Conservation (phyloP, 2,888 invertebrate species). For the Sphecodes monilicornis region DNA sequence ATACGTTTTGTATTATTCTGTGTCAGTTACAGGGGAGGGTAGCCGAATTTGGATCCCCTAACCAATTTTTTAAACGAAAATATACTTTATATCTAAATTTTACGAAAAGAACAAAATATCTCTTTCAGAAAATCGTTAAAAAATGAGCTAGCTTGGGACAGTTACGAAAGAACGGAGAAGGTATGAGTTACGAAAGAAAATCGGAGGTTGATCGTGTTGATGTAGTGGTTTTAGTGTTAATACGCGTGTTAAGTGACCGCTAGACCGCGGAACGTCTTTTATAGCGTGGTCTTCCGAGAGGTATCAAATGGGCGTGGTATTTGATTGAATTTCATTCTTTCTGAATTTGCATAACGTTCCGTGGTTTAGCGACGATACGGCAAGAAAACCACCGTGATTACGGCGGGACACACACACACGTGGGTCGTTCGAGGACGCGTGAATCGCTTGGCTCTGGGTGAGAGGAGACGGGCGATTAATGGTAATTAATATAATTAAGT, state of each 20-base stretch:
- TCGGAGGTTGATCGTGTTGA: neutral
- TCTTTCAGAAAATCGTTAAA: neutral
- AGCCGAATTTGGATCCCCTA: no score
- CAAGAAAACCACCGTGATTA: constrained; percentile 33
- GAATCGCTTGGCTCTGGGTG: constrained; percentile 22
- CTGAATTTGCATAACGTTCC: constrained; percentile 20
- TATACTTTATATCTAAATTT: no score
- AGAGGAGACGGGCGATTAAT: constrained; percentile 55
- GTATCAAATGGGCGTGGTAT: neutral
- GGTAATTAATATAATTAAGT: constrained; percentile 68
- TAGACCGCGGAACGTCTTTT: constrained; percentile 2
- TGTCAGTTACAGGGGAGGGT: no score
- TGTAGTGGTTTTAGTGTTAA: neutral
- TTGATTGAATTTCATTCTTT: neutral
- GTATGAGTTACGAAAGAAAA: neutral
- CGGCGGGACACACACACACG: constrained; percentile 17
- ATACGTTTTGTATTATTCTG: no score
- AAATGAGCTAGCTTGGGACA: neutral
- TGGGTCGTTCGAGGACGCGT: neutral
- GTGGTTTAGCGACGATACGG: constrained; percentile 42
- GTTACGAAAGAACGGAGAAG: neutral
- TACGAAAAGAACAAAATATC: no score
- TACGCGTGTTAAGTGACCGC: neutral
- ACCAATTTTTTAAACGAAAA: no score
- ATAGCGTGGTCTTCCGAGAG: neutral